Conservation (phyloP, 2,797 vertebrate genomes). For the Perodicticus potto region DNA sequence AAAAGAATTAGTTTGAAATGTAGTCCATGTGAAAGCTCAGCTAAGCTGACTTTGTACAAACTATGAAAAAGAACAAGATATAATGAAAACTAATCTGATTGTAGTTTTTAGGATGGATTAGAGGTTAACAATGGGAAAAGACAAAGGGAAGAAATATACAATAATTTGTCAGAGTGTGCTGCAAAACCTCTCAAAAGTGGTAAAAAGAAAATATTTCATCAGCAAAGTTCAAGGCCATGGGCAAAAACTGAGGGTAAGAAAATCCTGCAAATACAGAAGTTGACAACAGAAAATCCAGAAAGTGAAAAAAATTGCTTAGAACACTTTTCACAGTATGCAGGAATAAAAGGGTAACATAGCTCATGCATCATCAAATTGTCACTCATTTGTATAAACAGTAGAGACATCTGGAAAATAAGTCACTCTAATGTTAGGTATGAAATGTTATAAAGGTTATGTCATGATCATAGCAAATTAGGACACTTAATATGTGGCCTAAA, state of each 20-base stretch:
- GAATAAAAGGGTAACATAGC: neutral
- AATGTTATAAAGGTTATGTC: neutral
- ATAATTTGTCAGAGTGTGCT: neutral
- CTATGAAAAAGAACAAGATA: neutral
- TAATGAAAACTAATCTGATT: neutral
- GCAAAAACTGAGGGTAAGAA: neutral
- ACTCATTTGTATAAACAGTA: slow-evolving; percentile 4
- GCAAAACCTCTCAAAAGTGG: neutral
- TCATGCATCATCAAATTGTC: neutral
- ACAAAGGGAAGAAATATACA: slow-evolving; percentile 21
- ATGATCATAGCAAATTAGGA: neutral
- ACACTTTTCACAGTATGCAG: neutral
- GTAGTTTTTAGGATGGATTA: neutral
- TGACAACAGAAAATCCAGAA: neutral
- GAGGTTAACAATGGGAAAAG: neutral
- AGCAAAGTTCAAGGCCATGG: neutral
- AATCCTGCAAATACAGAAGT: neutral
- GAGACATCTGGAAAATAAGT: slow-evolving; percentile 19
- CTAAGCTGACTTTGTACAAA: neutral
- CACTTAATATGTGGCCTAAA: neutral
- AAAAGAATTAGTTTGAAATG: neutral
- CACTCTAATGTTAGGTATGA: neutral
- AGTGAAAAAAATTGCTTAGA: neutral
- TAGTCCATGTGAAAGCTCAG: neutral
- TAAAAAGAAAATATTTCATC: slow-evolving; percentile 6